A percentile compares a stretch with the other conserved stretches of the same genome.
These are phyloP conservation scores for Stenoptilia bipunctidactyla DNA, from an alignment of 2,888 invertebrate genomes.

Conservation along the genomic window DNA sequence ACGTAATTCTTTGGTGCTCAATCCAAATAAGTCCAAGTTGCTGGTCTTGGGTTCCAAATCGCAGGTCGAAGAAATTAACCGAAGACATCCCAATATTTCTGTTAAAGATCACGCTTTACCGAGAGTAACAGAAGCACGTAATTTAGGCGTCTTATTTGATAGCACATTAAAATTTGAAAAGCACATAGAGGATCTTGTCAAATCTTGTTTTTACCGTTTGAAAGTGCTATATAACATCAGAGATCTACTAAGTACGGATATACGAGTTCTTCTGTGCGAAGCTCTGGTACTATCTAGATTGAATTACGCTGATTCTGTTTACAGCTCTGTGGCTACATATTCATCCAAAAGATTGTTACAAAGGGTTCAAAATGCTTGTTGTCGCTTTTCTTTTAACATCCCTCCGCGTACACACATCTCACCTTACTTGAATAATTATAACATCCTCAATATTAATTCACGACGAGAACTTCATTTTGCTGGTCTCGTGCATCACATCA, in stretches of 20 bases:
- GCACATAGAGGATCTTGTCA: neutral
- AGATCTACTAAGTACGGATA: neutral
- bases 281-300: conserved; percentile 5
- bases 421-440: conserved; percentile 2
- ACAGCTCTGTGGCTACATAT: neutral
- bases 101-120: neutral
- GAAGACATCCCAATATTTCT: neutral
- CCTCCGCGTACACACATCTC: conserved; percentile 7
- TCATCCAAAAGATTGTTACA: neutral
- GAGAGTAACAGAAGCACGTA: conserved; percentile 1
- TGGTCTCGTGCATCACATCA: neutral
- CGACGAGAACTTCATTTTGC: conserved; percentile 3
- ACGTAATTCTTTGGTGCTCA: neutral
- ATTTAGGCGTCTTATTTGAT: conserved; percentile 6
- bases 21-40: conserved; percentile 2
- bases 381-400: conserved; percentile 4
- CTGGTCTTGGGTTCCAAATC: neutral
- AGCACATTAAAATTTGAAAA: conserved; percentile 4
- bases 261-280: conserved; percentile 5
- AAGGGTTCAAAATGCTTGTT: conserved; percentile 9
- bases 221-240: conserved; percentile 6
- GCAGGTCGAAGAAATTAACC: neutral
- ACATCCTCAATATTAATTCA: conserved; percentile 1
- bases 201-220: conserved; percentile 6
- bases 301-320: conserved; percentile 3